Percentiles rank a stretch among this genome's conserved stretches.
Conservation (phyloP, 2,113 vertebrate genomes). For the Prunella himalayana region DNA sequence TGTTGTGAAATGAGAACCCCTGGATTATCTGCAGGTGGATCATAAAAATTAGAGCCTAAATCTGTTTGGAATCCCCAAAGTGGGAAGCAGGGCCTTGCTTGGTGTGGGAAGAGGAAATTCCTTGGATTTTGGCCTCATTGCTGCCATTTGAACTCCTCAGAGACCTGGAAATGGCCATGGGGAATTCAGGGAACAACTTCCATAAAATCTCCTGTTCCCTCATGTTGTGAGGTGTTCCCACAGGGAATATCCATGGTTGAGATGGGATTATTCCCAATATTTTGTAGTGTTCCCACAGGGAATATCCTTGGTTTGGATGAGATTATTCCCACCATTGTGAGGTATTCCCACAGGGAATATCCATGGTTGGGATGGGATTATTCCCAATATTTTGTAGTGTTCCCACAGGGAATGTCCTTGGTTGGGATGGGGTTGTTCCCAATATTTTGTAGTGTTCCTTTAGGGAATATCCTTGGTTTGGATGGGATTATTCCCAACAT, state of each 20-base stretch:
- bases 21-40: background rate
- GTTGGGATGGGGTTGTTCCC: background rate
- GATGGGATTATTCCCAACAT: accelerated
- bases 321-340: background rate
- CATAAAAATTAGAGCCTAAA: background rate
- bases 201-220: background rate
- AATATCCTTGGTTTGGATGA: background rate
- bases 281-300: background rate
- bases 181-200: background rate
- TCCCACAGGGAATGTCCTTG: background rate
- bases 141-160: background rate
- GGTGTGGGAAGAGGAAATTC: background rate
- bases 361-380: background rate
- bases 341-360: background rate
- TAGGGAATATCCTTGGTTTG: background rate
- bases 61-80: accelerated
- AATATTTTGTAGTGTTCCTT: background rate
- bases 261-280: background rate
- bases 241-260: background rate
- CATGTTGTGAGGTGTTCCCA: background rate
- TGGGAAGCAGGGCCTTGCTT: background rate
- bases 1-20: background rate
- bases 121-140: background rate
- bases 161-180: accelerated
- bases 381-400: background rate